phyloP scores from a whole-genome alignment of 2,888 invertebrate species.

The Hydrotaea cyrtoneurina region DNA sequence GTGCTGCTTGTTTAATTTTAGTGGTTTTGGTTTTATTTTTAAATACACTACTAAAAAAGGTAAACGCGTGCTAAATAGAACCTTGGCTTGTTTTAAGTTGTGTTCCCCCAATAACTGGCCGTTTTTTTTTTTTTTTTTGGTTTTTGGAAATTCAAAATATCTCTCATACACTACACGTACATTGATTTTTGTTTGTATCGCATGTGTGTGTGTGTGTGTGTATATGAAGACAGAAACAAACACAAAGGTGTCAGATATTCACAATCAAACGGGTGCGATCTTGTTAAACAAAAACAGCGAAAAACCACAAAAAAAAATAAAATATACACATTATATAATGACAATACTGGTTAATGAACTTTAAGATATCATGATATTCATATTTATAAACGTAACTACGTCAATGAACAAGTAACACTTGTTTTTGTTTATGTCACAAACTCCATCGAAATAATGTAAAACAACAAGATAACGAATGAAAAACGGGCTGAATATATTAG shows the following conservation, averaged over 20 bases:
- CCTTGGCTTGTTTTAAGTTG: slow-evolving; percentile 54
- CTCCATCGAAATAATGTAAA: not conserved
- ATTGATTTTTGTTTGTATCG: not conserved
- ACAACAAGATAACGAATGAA: too few species aligned
- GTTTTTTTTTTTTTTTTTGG: not conserved
- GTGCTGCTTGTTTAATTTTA: slow-evolving; percentile 31
- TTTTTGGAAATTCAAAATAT: not conserved
- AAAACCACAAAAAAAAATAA: not conserved
- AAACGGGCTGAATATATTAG: too few species aligned
- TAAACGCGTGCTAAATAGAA: slow-evolving; percentile 52
- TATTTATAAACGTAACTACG: not conserved
- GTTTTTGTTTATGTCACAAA: not conserved
- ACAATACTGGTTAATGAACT: slow-evolving; percentile 36
- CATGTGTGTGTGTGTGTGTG: not conserved
- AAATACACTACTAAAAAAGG: slow-evolving; percentile 17
- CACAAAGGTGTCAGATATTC: not conserved
- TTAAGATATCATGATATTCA: slow-evolving; percentile 1
- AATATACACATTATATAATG: slow-evolving; percentile 28
- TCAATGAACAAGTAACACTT: not conserved
- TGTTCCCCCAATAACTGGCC: not conserved
- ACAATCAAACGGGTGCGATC: not conserved
- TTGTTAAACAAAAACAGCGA: slow-evolving; percentile 1
- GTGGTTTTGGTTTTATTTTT: slow-evolving; percentile 16
- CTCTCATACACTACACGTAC: too few species aligned
- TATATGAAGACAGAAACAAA: not conserved